A percentile compares a stretch with the other conserved stretches of the same genome.
Evolutionary conservation across 1,140 invertebrate species (phyloP).

Genomic region (Drosophila yakuba): DNA sequence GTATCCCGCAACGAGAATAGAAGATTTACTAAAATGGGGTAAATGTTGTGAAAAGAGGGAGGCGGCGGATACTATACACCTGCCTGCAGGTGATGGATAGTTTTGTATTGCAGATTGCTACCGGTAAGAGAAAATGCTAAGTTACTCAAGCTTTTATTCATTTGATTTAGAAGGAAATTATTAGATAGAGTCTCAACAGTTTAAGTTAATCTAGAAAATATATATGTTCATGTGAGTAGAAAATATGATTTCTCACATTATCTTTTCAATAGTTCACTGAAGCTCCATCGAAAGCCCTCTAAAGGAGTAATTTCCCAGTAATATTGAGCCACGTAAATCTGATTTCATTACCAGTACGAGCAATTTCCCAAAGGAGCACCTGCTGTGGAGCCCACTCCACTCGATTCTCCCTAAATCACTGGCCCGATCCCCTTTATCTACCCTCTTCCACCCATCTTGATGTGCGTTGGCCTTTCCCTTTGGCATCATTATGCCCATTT

Average conservation of each 20-base stretch:
- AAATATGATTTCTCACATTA: background rate
- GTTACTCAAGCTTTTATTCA: too few relatives aligned
- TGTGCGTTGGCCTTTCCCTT: slow-evolving; percentile 66
- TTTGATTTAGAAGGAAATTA: too few relatives aligned
- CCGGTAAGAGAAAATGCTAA: background rate
- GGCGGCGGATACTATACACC: too few relatives aligned
- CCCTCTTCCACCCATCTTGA: background rate
- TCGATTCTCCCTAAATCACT: background rate
- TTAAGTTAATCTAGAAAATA: too few relatives aligned
- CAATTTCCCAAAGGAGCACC: slow-evolving; percentile 45
- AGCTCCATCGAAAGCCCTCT: background rate
- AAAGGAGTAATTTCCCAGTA: slow-evolving; percentile 19
- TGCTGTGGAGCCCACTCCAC: slow-evolving; percentile 18
- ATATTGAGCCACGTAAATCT: slow-evolving; percentile 32
- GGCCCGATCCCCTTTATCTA: background rate
- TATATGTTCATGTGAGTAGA: too few relatives aligned
- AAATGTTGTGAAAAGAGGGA: background rate
- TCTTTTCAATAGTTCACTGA: slow-evolving; percentile 8
- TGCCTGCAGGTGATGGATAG: slow-evolving; percentile 5
- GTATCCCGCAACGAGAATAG: background rate
- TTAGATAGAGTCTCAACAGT: too few relatives aligned
- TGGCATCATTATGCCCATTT: slow-evolving; percentile 79
- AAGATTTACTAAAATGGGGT: background rate
- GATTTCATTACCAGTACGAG: slow-evolving; percentile 36
- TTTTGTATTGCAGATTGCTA: slow-evolving; percentile 6